Percentiles rank a stretch among this genome's conserved stretches.
phyloP scores from a whole-genome alignment of 2,797 vertebrate species.

The Chanos chanos region DNA sequence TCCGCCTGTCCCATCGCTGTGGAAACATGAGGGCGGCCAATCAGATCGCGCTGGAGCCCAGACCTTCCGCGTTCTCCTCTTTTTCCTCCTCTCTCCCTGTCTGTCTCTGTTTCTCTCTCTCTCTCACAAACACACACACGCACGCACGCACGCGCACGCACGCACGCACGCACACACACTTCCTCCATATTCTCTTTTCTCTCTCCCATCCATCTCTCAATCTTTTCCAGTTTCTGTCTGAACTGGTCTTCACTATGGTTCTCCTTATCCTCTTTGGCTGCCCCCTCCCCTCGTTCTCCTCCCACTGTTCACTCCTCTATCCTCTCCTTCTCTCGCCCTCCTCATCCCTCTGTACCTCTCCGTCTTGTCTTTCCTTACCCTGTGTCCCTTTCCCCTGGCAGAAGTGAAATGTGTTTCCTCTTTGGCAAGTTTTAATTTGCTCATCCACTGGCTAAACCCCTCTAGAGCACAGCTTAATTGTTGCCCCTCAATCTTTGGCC shows the following conservation, averaged over 20 bases:
- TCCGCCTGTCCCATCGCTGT: conserved; percentile 24
- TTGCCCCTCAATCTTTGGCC: conserved; percentile 39
- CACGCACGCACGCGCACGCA: not conserved
- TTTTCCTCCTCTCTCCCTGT: not conserved
- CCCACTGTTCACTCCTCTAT: conserved; percentile 25
- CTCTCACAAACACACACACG: not conserved
- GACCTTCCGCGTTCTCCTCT: no score
- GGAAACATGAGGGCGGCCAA: conserved; percentile 13
- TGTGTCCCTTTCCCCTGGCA: conserved; percentile 8
- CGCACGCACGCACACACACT: not conserved
- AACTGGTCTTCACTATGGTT: not conserved
- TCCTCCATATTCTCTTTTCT: not conserved
- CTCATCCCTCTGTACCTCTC: conserved; percentile 35
- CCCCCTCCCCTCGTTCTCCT: conserved; percentile 5
- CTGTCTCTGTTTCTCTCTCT: not conserved
- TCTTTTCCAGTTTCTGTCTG: not conserved
- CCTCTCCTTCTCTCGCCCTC: conserved; percentile 7
- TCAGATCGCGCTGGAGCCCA: no score
- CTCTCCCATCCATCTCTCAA: not conserved
- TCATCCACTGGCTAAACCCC: conserved; percentile 11
- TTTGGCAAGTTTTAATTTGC: conserved; percentile 33
- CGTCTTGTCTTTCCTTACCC: conserved; percentile 1
- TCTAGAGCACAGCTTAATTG: conserved; percentile 36
- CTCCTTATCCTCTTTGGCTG: conserved; percentile 8
- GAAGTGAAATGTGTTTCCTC: conserved; percentile 8